A percentile compares a stretch with the other conserved stretches of the same genome.
Evolutionary conservation across 2,888 invertebrate species (phyloP).

Genomic region (Spilosoma lubricipeda): DNA sequence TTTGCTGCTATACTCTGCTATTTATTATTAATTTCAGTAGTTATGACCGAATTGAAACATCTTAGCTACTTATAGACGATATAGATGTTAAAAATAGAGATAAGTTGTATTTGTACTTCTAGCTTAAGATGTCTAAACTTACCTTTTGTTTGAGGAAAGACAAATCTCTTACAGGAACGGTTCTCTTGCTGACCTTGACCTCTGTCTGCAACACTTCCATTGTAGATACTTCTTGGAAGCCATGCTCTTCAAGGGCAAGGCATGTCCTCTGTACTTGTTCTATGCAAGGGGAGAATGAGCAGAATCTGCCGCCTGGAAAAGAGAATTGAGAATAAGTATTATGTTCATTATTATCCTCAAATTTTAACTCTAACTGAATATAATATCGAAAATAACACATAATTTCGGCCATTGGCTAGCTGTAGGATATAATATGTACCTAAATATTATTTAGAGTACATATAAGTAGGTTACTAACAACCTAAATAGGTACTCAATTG

Average conservation of each 20-base stretch:
- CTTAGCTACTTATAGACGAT: no score
- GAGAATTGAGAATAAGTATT: not conserved
- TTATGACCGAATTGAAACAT: no score
- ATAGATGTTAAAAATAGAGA: not conserved
- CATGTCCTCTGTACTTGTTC: slow-evolving; percentile 99
- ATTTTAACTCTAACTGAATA: not conserved
- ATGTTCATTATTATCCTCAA: not conserved
- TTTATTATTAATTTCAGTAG: no score
- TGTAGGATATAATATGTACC: not conserved
- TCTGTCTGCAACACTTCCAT: slow-evolving; percentile 95
- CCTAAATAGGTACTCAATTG: slow-evolving; percentile 40
- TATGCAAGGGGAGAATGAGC: slow-evolving; percentile 99
- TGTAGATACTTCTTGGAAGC: slow-evolving; percentile 94
- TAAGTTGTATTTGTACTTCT: not conserved
- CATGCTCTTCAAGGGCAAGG: slow-evolving; percentile 88
- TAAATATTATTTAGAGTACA: not conserved
- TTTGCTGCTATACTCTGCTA: no score
- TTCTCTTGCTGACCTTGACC: slow-evolving; percentile 89
- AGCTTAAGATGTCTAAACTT: slow-evolving; percentile 38
- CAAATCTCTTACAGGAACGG: slow-evolving; percentile 89
- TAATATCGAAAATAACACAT: not conserved
- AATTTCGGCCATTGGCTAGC: no score
- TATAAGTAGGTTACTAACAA: not conserved
- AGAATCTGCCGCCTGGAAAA: slow-evolving; percentile 94
- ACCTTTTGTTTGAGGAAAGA: slow-evolving; percentile 90